Percentiles rank a stretch among this genome's conserved stretches.
Evolutionary conservation across 2,888 invertebrate species (phyloP).

Genomic region (Sturmia bella): DNA sequence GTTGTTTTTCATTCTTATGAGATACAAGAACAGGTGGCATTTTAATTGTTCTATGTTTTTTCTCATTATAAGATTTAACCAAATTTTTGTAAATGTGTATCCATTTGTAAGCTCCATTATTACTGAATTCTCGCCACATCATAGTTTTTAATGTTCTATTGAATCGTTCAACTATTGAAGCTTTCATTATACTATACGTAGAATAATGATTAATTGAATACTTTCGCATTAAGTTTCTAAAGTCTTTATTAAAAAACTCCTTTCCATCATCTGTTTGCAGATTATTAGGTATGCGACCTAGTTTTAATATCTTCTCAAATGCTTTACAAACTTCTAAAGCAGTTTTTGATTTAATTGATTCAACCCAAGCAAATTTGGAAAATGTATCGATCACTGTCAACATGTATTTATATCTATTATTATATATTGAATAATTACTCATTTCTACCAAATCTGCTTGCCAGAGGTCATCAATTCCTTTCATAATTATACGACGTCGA

Average conservation of each 20-base stretch:
- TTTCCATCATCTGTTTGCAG: too few relatives aligned
- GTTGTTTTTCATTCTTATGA: background rate
- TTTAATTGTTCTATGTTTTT: background rate
- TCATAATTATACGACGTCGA: background rate
- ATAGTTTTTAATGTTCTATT: too few relatives aligned
- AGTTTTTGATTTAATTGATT: too few relatives aligned
- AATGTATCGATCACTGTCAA: too few relatives aligned
- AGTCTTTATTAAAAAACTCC: too few relatives aligned
- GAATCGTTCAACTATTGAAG: background rate
- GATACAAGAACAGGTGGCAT: background rate
- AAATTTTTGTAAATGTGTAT: background rate
- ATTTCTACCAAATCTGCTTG: too few relatives aligned
- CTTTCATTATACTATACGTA: background rate
- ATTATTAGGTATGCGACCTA: too few relatives aligned
- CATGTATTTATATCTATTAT: background rate
- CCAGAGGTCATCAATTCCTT: background rate
- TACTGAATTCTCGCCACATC: too few relatives aligned
- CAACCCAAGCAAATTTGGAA: too few relatives aligned
- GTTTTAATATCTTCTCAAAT: too few relatives aligned
- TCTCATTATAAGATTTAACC: background rate
- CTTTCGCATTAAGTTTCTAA: too few relatives aligned
- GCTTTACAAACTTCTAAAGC: too few relatives aligned
- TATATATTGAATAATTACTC: background rate
- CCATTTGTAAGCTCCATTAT: background rate
- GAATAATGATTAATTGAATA: background rate